Evolutionary conservation across 2,888 invertebrate genomes (phyloP), one percentile per base, ranked within the genome.

Genomic region (Ommatoiulus sabulosus): DNA sequence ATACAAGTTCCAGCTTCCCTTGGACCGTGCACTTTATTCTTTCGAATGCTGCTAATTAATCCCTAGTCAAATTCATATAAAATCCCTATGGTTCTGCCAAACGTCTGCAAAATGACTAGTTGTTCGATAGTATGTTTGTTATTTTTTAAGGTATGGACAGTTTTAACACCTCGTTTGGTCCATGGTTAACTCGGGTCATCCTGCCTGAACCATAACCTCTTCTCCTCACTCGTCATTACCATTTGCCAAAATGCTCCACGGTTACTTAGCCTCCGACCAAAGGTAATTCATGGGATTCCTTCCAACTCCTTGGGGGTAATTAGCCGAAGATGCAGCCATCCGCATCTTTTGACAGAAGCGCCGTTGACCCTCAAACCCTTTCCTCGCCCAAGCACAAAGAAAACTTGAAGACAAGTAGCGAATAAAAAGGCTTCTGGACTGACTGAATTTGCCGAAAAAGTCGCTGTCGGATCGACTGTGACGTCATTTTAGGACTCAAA

Each of bases 281-380:
- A 72, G 24, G 72, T 72, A 72, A 72, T 72, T 72, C 72, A n/a
- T 72, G 72, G 24, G 72, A 24, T 72, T 72, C 72, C 20, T 1
- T 24, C 10, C 24, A 72, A 24, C 72, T n/a, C 24, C n/a, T 72
- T 72, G 72, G 24, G 72, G 72, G 72, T 72, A 72, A 72, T 72
- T 72, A 72, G 72, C 72, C 72, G 24, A 72, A 72, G 72, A 72
- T 72, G 72, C 72, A 72, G 24, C 72, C 72, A 72, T 24, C 72
- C 72, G 72, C 72, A 24, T 72, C 72, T n/a, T 24, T 72, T 72
- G 72, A 24, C 72, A n/a, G 72, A 72, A 72, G 72, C 72, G 24
- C 72, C 72, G 24, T 24, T 72, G 72, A 72, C 24, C 72, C 24
- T 24, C 7, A 7, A 24, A 72, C 72, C 72, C 72, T 72, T 72